phyloP scores from a whole-genome alignment of 1,140 invertebrate species.

The Potamilus streckersoni region DNA sequence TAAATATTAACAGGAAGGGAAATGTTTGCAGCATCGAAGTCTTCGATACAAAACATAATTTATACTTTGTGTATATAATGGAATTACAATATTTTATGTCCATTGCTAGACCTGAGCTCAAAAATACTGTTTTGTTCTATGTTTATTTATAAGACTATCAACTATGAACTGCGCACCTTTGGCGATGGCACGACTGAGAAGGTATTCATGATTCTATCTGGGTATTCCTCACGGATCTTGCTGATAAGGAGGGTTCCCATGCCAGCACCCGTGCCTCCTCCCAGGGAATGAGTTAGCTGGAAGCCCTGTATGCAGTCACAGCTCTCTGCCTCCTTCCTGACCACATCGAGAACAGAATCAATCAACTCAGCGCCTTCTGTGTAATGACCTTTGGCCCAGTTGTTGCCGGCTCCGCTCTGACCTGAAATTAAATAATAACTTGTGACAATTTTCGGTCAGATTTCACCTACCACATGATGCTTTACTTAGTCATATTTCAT shows the following conservation, averaged over 20 bases:
- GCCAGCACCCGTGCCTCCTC: conserved; percentile 62
- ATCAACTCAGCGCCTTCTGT: conserved; percentile 93
- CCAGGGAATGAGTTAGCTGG: conserved; percentile 83
- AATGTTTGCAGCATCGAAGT: not conserved
- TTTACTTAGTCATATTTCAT: no score
- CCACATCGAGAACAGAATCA: conserved; percentile 82
- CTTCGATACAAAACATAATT: no score
- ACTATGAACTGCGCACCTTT: conserved; percentile 4
- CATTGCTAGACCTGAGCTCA: no score
- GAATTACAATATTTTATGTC: no score
- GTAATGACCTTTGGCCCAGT: conserved; percentile 95
- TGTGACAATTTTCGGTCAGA: conserved; percentile 74
- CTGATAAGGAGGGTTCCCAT: conserved; percentile 73
- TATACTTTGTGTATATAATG: no score
- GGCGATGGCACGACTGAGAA: conserved; percentile 3
- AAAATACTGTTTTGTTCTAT: not conserved
- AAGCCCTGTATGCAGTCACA: conserved; percentile 84
- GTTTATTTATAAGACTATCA: conserved; percentile 1
- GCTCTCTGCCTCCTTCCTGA: conserved; percentile 82
- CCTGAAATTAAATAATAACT: conserved; percentile 79
- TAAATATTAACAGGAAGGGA: not conserved
- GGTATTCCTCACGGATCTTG: conserved; percentile 72
- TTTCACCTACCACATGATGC: no score
- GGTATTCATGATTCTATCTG: not conserved
- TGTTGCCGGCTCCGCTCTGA: conserved; percentile 80